phyloP scores from a whole-genome alignment of 1,140 invertebrate species.

The Mesaphorura yosii region DNA sequence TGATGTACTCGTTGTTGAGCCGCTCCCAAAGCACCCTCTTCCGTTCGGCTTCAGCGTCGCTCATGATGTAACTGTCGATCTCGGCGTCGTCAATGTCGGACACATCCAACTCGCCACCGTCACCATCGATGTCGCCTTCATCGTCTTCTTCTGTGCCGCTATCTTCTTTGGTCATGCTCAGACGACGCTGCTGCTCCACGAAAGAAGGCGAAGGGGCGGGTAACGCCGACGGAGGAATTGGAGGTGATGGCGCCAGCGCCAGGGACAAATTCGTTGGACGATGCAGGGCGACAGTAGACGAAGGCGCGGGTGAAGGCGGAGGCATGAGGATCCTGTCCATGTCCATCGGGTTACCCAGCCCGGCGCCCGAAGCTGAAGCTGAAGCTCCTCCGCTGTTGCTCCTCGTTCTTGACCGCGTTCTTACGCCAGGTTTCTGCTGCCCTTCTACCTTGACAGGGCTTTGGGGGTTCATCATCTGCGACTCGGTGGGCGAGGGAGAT shows the following conservation, averaged over 20 bases:
- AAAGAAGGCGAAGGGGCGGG: too few relatives aligned
- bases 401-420: not conserved
- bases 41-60: slow-evolving; percentile 58
- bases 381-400: not conserved
- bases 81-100: slow-evolving; percentile 77
- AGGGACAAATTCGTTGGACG: too few relatives aligned
- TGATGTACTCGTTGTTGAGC: slow-evolving; percentile 69
- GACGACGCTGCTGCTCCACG: too few relatives aligned
- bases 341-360: not conserved
- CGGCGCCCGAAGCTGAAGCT: slow-evolving; percentile 8
- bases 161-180: slow-evolving; percentile 37
- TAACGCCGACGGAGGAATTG: too few relatives aligned
- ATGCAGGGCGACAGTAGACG: too few relatives aligned
- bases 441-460: not conserved
- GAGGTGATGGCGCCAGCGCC: too few relatives aligned
- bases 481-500: too few relatives aligned
- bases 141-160: slow-evolving; percentile 36
- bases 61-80: slow-evolving; percentile 75
- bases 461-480: too few relatives aligned
- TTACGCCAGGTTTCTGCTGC: not conserved
- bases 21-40: slow-evolving; percentile 75
- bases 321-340: slow-evolving; percentile 33
- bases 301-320: slow-evolving; percentile 26
- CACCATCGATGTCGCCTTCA: slow-evolving; percentile 32
- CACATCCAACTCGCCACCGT: slow-evolving; percentile 57